Evolutionary conservation across 2,888 invertebrate genomes (phyloP).

Genomic region (Apocheima hispidaria): DNA sequence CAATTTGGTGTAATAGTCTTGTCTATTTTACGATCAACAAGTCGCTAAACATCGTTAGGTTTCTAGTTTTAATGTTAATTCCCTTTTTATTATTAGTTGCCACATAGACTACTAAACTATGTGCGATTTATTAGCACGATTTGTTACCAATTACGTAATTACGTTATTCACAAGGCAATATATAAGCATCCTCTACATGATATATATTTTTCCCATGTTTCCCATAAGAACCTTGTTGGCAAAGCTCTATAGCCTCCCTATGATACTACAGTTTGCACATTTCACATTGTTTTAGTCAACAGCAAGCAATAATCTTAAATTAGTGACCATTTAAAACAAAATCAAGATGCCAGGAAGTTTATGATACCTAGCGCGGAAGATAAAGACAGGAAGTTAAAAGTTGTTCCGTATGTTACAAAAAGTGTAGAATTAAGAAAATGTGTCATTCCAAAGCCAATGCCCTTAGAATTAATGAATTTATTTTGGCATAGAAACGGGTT

Average conservation of each 20-base stretch:
- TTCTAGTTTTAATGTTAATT: constrained; percentile 53
- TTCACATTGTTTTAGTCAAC: constrained; percentile 54
- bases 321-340: constrained; percentile 39
- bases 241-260: constrained; percentile 18
- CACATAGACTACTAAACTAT: constrained; percentile 29
- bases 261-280: constrained; percentile 18
- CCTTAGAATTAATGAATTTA: not conserved
- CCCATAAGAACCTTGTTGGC: constrained; percentile 10
- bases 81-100: constrained; percentile 24
- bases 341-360: constrained; percentile 27
- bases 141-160: constrained; percentile 29
- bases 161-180: constrained; percentile 25
- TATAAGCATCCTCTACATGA: constrained; percentile 10
- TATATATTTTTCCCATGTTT: constrained; percentile 11
- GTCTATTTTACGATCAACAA: constrained; percentile 6
- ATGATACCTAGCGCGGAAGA: constrained; percentile 14
- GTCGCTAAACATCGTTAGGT: constrained; percentile 34
- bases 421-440: not conserved
- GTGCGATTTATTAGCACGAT: constrained; percentile 51
- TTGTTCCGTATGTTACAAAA: constrained; percentile 21
- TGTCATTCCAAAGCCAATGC: constrained; percentile 32
- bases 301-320: constrained; percentile 59
- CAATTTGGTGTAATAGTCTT: not conserved
- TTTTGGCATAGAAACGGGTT: constrained; percentile 4
- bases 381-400: constrained; percentile 15